Base-by-base conservation (phyloP, 2,888 invertebrate species). In the Lacanobia oleracea region DNA sequence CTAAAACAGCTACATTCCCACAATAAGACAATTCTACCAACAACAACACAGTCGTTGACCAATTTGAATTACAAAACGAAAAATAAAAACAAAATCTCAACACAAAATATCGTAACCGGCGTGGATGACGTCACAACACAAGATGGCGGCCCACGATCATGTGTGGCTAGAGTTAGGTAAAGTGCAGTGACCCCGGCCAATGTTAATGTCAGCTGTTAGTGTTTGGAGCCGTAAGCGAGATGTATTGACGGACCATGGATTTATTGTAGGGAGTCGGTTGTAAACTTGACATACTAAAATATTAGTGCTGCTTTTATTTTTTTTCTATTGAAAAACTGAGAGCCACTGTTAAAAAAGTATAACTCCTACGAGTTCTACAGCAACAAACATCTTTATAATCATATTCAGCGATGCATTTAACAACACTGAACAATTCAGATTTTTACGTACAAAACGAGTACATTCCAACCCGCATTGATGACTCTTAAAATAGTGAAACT, bases 161-260 rank as follows among this genome's bases (percentile, higher is more conserved):
- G 88, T 90, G 89, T 88, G 85, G 75, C 84, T 87, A 87, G 88
- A 86, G 88, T 90, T 91, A 89, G 90, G 89, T 89, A 89, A 90
- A 91, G 94, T 89, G 88, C 93, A 91, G 81, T 93, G 94, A 94
- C 93, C 94, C 89, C 88, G 76, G 54, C 88, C 91, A 92, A 93
- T 92, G 93, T 93, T 93, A 93, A 93, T 93, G 93, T 93, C 93
- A 93, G 91, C 90, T 93, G 92, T 91, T 88, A 91, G 90, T 93
- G 92, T 91, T 88, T 87, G 83, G 87, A 78, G 74, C 75, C 66
- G 60, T 50, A 27, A 72, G 62, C 77, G 78, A 85, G 83, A 86
- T 79, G 86, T 88, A 89, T 88, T 84, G 87, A 87, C 83, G 83
- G 72, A 53, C 77, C 72, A 77, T 79, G 61, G 66, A 69, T 79